Base-by-base conservation (phyloP, 2,888 invertebrate genomes). In the Tryphoninae sp. region DNA sequence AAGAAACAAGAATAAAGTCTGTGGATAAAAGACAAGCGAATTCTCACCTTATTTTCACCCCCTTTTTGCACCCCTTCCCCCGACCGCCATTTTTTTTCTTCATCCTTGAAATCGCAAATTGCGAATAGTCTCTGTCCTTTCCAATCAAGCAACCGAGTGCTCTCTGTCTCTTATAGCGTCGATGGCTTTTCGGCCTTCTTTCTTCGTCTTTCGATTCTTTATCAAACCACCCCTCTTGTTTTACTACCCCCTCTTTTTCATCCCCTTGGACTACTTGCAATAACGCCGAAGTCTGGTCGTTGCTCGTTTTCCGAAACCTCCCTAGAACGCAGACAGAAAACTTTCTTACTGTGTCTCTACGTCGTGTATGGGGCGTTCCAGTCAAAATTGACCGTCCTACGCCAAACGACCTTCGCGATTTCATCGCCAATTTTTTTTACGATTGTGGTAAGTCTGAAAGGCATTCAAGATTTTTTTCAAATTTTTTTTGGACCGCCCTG, bases 41-140 rank as follows among this genome's bases (percentile, higher is more conserved):
- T 88, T 89, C 86, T 87, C 89, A 89, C 88, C 87, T 89, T 77
- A 22, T 71, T 64, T 33, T 45, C 45, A 22, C 51, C 59, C 45
- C 45, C 77, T 51, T 77, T 77, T 61, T 55, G 23, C 23, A n/a
- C 45, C 23, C 42, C 13, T 19, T 82, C 83, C 78, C 78, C 77
- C 84, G 2, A 55, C 26, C 26, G 3, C 0, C 26, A 26, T 19
- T 19, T 53, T 16, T 49, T 80, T 80, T 68, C 78, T 73, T 53
- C 51, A 59, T 80, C 82, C 84, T 83, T 79, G 76, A 77, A 84
- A 83, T 88, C 86, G 86, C 86, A 89, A 89, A 89, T 89, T 89
- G 87, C 89, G 87, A 86, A 88, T 89, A 89, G 88, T 86, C 87
- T 88, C 87, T 88, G 89, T 88, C 89, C 87, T 89, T 89, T 89